Conservation (phyloP, 1,140 invertebrate genomes). For the Pseudobourletiella spinata region DNA sequence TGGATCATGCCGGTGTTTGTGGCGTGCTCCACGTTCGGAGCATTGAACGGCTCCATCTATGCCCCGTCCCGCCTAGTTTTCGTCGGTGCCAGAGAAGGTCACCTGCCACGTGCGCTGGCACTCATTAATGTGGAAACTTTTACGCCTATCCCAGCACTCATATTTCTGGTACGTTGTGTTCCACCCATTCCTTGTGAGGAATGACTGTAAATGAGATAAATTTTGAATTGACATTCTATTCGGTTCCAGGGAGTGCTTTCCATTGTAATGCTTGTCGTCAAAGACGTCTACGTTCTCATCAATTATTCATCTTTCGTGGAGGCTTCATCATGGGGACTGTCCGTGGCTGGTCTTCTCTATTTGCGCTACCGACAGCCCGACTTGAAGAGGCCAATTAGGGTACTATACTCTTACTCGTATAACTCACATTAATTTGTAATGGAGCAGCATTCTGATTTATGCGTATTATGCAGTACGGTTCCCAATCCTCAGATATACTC, state of each 20-base stretch:
- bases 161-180: slow-evolving; percentile 62
- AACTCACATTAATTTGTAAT: too few species aligned
- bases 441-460: too few species aligned
- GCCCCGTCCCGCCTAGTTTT: slow-evolving; percentile 76
- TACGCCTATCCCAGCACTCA: slow-evolving; percentile 74
- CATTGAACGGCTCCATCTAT: slow-evolving; percentile 80
- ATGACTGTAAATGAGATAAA: slow-evolving; percentile 9
- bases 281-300: slow-evolving; percentile 77
- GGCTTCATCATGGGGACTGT: slow-evolving; percentile 79
- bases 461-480: too few species aligned
- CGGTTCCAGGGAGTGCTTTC: slow-evolving; percentile 46
- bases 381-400: slow-evolving; percentile 76
- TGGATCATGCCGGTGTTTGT: slow-evolving; percentile 78
- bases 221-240: slow-evolving; percentile 2
- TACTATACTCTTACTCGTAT: too few species aligned
- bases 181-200: too few species aligned
- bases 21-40: slow-evolving; percentile 67
- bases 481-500: too few species aligned
- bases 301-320: slow-evolving; percentile 93
- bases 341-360: slow-evolving; percentile 78
- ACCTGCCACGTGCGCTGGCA: slow-evolving; percentile 72
- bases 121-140: slow-evolving; percentile 71
- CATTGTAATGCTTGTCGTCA: slow-evolving; percentile 47
- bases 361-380: slow-evolving; percentile 71
- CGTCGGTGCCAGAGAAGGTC: slow-evolving; percentile 80